phyloP scores from a whole-genome alignment of 2,888 invertebrate genomes.

The Nephrocerus scutellatus region DNA sequence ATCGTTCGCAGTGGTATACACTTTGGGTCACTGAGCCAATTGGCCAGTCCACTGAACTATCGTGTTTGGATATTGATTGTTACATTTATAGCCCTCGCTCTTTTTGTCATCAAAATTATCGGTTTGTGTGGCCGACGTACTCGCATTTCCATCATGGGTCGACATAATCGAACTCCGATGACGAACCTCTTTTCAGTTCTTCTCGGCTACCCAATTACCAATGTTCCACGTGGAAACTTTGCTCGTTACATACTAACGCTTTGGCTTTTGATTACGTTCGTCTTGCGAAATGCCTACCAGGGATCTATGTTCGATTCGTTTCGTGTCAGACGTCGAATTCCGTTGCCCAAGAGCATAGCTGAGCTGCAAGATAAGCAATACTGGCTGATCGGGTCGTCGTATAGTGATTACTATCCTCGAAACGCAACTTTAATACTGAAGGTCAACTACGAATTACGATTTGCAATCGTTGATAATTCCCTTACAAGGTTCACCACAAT shows the following conservation, averaged over 20 bases:
- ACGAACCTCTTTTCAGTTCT: slow-evolving; percentile 25
- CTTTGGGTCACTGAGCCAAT: slow-evolving; percentile 24
- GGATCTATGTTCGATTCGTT: slow-evolving; percentile 37
- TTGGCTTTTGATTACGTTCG: slow-evolving; percentile 33
- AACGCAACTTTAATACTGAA: slow-evolving; percentile 20
- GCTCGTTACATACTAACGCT: slow-evolving; percentile 30
- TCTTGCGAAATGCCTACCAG: slow-evolving; percentile 39
- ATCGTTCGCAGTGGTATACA: slow-evolving; percentile 26
- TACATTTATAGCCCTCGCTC: slow-evolving; percentile 11
- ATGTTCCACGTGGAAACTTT: slow-evolving; percentile 25
- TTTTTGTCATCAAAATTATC: slow-evolving; percentile 2
- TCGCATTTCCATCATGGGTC: slow-evolving; percentile 21
- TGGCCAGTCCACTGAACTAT: slow-evolving; percentile 27
- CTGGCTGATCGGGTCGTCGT: slow-evolving; percentile 20
- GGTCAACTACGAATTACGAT: neutral
- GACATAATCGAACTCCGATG: slow-evolving; percentile 21
- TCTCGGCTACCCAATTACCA: slow-evolving; percentile 31
- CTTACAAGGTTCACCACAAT: slow-evolving; percentile 20
- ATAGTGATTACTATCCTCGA: slow-evolving; percentile 28
- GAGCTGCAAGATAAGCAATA: slow-evolving; percentile 27
- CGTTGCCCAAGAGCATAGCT: slow-evolving; percentile 24
- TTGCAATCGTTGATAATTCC: slow-evolving; percentile 4
- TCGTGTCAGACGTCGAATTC: slow-evolving; percentile 23
- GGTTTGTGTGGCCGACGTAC: neutral
- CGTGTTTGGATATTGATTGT: slow-evolving; percentile 26